Evolutionary conservation across 1,140 invertebrate genomes (phyloP), one percentile per base, ranked within the genome.

Genomic region (Eupristina koningsbergeri): DNA sequence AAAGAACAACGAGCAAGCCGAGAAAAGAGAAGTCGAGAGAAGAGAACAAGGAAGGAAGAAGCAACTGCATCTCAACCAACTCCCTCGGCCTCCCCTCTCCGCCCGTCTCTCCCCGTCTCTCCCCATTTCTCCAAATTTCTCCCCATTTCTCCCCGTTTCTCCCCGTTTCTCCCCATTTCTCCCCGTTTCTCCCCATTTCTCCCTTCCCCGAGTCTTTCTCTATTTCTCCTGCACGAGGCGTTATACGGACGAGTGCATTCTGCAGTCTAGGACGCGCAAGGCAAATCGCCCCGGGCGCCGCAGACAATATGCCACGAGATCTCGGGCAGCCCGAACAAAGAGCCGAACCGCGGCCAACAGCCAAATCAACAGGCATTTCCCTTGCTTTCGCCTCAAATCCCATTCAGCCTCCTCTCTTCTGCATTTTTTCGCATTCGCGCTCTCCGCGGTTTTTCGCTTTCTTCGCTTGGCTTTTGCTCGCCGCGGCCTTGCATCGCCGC

Each of bases 231-330:
- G n/a, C 45, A 50, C n/a, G 19, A 74, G 29, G 47, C 31, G 19
- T 50, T 50, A 26, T 31, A 75, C 50, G 41, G 41, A 47, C 34
- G 75, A 77, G 29, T 39, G 53, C 31, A 77, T 61, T 19, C 31
- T 31, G 34, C 75, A 61, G 77, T 79, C 77, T 77, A 69, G 53
- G 50, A 76, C 36, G 41, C 81, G 73, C 41, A 71, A 53, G 41
- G 53, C 19, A n/a, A 61, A 71, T 74, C 69, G 69, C 81, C 58
- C 36, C 61, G 74, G 74, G 58, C 63, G 58, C 58, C 78, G 45
- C 79, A 80, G 41, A 80, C 67, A 80, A 80, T 73, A 67, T 80
- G 67, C 63, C 63, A n/a, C 67, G 50, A 71, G 79, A 69, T 64
- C 41, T 79, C 29, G 31, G 47, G 39, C 17, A 29, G 22, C 58